Conservation (phyloP, 2,888 invertebrate species). For the Actias luna region DNA sequence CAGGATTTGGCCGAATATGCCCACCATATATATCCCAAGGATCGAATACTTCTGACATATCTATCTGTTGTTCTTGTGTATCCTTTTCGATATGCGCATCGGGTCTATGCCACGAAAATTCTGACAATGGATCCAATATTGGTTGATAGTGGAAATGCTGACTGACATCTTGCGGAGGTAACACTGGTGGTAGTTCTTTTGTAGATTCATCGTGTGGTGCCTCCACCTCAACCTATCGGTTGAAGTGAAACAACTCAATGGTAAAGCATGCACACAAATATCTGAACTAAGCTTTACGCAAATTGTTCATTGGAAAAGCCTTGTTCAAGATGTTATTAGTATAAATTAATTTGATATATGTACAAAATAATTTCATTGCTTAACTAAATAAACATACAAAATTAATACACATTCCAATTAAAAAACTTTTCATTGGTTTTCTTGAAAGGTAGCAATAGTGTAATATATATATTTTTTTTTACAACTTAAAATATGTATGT, state of each 20-base stretch:
- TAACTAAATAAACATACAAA: slow-evolving; percentile 65
- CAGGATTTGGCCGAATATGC: slow-evolving; percentile 60
- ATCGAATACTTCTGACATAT: slow-evolving; percentile 76
- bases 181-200: slow-evolving; percentile 53
- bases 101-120: slow-evolving; percentile 76
- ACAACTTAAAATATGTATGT: slow-evolving; percentile 52
- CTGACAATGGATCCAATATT: slow-evolving; percentile 63
- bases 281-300: slow-evolving; percentile 72
- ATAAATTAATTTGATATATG: slow-evolving; percentile 19
- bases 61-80: slow-evolving; percentile 39
- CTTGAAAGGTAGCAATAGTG: not conserved
- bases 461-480: not conserved
- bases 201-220: slow-evolving; percentile 27
- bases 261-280: slow-evolving; percentile 66
- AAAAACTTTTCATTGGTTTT: not conserved
- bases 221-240: slow-evolving; percentile 70
- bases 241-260: slow-evolving; percentile 73
- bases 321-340: slow-evolving; percentile 65
- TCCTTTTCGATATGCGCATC: slow-evolving; percentile 49
- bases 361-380: slow-evolving; percentile 33
- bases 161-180: slow-evolving; percentile 50
- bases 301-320: slow-evolving; percentile 61
- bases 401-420: slow-evolving; percentile 8
- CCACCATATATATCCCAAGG: slow-evolving; percentile 89
- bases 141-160: slow-evolving; percentile 59